Percentiles rank a stretch among this genome's conserved stretches.
phyloP scores from a whole-genome alignment of 2,113 vertebrate genomes.

The Solea solea region DNA sequence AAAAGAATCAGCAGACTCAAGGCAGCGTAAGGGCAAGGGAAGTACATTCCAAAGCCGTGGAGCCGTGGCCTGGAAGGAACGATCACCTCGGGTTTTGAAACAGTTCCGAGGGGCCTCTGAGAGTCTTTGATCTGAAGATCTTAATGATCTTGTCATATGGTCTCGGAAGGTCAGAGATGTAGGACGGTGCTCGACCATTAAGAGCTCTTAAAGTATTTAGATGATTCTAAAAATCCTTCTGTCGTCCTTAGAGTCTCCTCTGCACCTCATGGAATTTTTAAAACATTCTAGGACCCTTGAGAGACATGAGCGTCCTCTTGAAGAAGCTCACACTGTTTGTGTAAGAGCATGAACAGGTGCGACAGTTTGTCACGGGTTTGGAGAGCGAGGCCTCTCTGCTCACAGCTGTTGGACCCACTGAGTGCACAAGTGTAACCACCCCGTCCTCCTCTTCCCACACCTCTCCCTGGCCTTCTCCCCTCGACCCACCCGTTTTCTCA shows the following conservation, averaged over 20 bases:
- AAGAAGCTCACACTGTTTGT: constrained; percentile 24
- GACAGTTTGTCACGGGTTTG: constrained; percentile 19
- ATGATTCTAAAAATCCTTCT: background rate
- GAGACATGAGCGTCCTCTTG: background rate
- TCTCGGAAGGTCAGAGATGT: too few species aligned
- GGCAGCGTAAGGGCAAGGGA: too few species aligned
- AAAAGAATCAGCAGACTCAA: too few species aligned
- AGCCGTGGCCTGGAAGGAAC: too few species aligned
- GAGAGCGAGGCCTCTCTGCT: constrained; percentile 7
- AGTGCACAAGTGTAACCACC: constrained; percentile 2
- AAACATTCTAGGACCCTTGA: constrained; percentile 8
- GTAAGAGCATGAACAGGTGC: constrained; percentile 49
- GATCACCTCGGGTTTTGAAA: too few species aligned
- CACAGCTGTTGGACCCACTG: constrained; percentile 40
- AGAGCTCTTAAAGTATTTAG: too few species aligned
- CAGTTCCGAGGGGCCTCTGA: too few species aligned
- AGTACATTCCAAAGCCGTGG: too few species aligned
- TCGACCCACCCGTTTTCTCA: constrained; percentile 37
- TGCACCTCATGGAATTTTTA: constrained; percentile 10
- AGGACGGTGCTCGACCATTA: too few species aligned
- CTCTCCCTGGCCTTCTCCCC: constrained; percentile 8
- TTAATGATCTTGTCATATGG: too few species aligned
- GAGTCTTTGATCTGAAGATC: too few species aligned
- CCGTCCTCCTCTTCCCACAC: constrained; percentile 39
- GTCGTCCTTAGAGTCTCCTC: background rate